Base-by-base conservation (phyloP, 2,888 invertebrate species). In the Ceraclea dissimilis region DNA sequence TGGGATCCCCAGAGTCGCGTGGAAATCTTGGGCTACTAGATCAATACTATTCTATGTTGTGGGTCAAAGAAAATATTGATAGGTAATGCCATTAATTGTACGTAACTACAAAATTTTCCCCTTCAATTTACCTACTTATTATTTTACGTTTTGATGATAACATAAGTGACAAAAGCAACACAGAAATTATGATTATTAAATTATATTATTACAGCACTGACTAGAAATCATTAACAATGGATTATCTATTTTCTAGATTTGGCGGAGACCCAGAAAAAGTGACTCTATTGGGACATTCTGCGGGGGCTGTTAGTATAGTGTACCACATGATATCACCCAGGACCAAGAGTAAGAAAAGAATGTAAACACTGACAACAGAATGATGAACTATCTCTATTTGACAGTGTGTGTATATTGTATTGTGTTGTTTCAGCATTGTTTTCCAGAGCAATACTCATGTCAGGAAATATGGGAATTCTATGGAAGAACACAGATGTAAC, bases 1-100 rank as follows among this genome's bases (percentile, higher is more conserved):
- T 83, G 60, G 78, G 76, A 31, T 73, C 74, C 6, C 63, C 70
- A 44, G 74, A 76, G 62, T 81, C 83, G 2, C 81, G 88, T 1
- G 93, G 94, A 0, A 95, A 95, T 70, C 82, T 90, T 58, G 93
- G 93, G 1, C 71, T 95, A 51, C 82, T 88, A 64, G 94, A 95
- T 70, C 92, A 94, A 67, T 84, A 87, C 65, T 72, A 91, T 69
- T 91, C 89, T 1, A 71, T 95, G 56, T 66, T 84, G 47, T 89
- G 90, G 90, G 76, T 88, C 2, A 80, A 83, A 59, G 83, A 86
- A 64, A 88, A 93, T 68, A 88, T 92, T 52, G 76, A 82, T 86
- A 64, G 88, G 92, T 69, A 88, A 17, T n/a, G n/a, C n/a, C n/a
- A n/a, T n/a, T n/a, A n/a, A n/a, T n/a, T n/a, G n/a, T n/a, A n/a